Evolutionary conservation across 1,140 invertebrate genomes (phyloP).

Genomic region (Heliconius eleuchia): DNA sequence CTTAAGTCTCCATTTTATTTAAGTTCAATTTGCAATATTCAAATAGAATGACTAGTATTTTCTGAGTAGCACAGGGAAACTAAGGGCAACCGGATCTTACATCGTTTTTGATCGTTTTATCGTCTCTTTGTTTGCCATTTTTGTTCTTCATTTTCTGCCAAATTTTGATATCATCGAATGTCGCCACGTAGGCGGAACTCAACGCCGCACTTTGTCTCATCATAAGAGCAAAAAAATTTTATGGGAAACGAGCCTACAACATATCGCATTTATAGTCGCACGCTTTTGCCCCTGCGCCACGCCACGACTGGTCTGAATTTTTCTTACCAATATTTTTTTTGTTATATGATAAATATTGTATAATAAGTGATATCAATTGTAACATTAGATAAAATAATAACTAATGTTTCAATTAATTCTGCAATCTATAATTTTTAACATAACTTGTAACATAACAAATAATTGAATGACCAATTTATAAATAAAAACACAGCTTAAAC

Average conservation of each 20-base stretch:
- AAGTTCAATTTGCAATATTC: slow-evolving; percentile 50
- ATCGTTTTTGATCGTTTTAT: not conserved
- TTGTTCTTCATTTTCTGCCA: too few relatives aligned
- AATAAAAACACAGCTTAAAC: slow-evolving; percentile 1
- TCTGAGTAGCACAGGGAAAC: slow-evolving; percentile 54
- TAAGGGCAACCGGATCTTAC: slow-evolving; percentile 46
- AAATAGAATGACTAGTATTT: slow-evolving; percentile 67
- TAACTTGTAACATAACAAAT: not conserved
- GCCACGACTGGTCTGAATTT: not conserved
- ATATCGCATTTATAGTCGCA: not conserved
- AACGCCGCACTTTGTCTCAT: not conserved
- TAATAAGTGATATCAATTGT: too few relatives aligned
- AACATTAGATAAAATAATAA: not conserved
- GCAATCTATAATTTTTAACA: too few relatives aligned
- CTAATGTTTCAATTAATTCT: too few relatives aligned
- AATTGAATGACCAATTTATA: not conserved
- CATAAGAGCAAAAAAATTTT: not conserved
- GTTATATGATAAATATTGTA: not conserved
- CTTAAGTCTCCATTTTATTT: too few relatives aligned
- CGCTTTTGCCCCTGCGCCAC: not conserved
- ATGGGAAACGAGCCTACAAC: not conserved
- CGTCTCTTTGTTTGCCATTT: too few relatives aligned
- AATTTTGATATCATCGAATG: too few relatives aligned
- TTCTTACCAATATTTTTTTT: not conserved
- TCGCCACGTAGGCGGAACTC: too few relatives aligned